A percentile compares a stretch with the other conserved stretches of the same genome.
Conservation (phyloP, 2,113 vertebrate species). For the Antechinus stuartii region DNA sequence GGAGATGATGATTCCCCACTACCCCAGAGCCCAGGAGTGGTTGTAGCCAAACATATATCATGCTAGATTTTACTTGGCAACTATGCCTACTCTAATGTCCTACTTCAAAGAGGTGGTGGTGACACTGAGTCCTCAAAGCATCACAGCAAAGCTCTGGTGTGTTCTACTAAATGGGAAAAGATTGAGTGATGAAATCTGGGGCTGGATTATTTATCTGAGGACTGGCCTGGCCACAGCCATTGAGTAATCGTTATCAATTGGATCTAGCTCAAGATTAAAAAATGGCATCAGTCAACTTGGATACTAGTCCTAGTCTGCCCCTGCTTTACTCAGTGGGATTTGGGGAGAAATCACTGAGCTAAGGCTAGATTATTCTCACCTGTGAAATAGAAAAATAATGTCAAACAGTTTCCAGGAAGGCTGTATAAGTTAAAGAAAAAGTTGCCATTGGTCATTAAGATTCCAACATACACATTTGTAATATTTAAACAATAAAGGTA, state of each 20-base stretch:
- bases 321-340: background rate
- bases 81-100: too few species aligned
- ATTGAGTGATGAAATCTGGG: background rate
- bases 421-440: background rate
- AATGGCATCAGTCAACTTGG: background rate
- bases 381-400: slow-evolving; percentile 43
- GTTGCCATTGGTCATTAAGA: slow-evolving; percentile 18
- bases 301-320: background rate
- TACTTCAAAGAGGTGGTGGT: background rate
- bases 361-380: background rate
- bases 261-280: slow-evolving; percentile 17
- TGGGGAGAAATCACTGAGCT: background rate
- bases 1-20: background rate
- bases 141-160: background rate
- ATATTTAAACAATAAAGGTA: background rate
- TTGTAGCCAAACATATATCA: background rate
- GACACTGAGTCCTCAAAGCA: background rate
- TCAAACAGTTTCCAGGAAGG: background rate
- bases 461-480: background rate
- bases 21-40: background rate
- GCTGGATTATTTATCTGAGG: background rate
- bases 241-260: background rate
- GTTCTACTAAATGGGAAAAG: background rate
- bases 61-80: background rate
- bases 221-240: background rate